Evolutionary conservation across 1,140 invertebrate genomes (phyloP), one percentile per base, ranked within the genome.

Genomic region (Panagrolaimus sp.): DNA sequence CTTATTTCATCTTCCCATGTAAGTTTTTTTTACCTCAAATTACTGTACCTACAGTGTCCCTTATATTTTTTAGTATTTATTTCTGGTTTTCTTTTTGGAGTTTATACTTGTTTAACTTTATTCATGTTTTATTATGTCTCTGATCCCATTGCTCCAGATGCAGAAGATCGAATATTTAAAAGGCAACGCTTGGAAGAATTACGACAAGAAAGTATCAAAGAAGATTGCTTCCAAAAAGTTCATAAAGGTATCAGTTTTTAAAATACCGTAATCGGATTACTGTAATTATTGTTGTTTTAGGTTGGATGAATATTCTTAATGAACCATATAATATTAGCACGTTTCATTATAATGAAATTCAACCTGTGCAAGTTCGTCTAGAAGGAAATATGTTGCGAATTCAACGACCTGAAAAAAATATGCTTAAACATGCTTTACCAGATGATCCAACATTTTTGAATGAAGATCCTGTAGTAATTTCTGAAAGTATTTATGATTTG

Each of bases 301-400:
- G 90, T 32, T 96, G 92, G 92, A 88, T 94, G 84, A 94, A 94
- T 83, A 90, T 94, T 83, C 86, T 91, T 71, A 88, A 88, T 70
- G 78, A 83, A 47, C 86, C 83, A 45, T 96, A 96, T 79, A 87
- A 89, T 78, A 89, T 90, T 0, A 86, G 89, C 55, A 89, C 88
- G n/a, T 93, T 93, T 81, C 90, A 93, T 77, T 89, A 94, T 32
- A 89, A 89, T 28, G 87, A 89, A 71, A 92, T 91, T 47, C 89
- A 90, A 69, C 89, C 91, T n/a, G 89, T 94, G 12, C 91, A 89
- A 83, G 88, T 94, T 68, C 88, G 89, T 77, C 84, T 96, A 14
- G 90, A 94, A 17, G 84, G 91, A 89, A 70, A 88, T 88, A 8
- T 86, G 1, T 83, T 94, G 7, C 87, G 89, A 58, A 85, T 96